Percentiles rank a stretch among this genome's conserved stretches.
Evolutionary conservation across 2,888 invertebrate genomes (phyloP).

Genomic region (Ptilodon capucinus): DNA sequence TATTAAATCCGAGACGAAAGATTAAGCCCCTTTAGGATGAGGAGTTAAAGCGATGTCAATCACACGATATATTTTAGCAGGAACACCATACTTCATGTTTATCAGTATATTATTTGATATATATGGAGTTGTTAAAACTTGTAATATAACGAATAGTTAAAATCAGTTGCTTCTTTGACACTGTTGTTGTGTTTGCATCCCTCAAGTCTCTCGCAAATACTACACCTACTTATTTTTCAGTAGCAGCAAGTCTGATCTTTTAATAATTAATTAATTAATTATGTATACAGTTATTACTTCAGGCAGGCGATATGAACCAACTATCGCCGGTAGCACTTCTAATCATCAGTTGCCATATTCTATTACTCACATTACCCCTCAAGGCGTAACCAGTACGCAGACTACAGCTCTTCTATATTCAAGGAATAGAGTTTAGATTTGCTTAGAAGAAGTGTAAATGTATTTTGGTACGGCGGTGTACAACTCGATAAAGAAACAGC

Average conservation of each 20-base stretch:
- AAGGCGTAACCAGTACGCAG: neutral
- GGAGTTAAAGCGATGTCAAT: too few relatives aligned
- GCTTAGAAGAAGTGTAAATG: neutral
- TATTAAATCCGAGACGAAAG: constrained; percentile 9
- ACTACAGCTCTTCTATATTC: neutral
- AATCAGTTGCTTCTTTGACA: too few relatives aligned
- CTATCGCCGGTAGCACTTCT: constrained; percentile 26
- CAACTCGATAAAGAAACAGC: constrained; percentile 46
- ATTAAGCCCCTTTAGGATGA: constrained; percentile 20
- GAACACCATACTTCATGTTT: too few relatives aligned
- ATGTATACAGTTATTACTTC: neutral
- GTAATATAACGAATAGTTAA: too few relatives aligned
- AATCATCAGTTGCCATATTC: constrained; percentile 16
- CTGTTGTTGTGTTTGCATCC: too few relatives aligned
- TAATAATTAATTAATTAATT: too few relatives aligned
- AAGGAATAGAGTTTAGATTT: constrained; percentile 1
- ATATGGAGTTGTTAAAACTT: too few relatives aligned
- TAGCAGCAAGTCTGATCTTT: too few relatives aligned
- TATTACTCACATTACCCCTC: constrained; percentile 2
- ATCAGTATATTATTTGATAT: too few relatives aligned
- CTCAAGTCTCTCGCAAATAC: too few relatives aligned
- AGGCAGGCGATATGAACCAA: neutral
- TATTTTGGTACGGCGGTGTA: constrained; percentile 11
- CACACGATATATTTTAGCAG: too few relatives aligned
- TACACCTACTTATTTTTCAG: too few relatives aligned